Evolutionary conservation across 1,140 invertebrate genomes (phyloP).

Genomic region (Dolichoris vasculosae): DNA sequence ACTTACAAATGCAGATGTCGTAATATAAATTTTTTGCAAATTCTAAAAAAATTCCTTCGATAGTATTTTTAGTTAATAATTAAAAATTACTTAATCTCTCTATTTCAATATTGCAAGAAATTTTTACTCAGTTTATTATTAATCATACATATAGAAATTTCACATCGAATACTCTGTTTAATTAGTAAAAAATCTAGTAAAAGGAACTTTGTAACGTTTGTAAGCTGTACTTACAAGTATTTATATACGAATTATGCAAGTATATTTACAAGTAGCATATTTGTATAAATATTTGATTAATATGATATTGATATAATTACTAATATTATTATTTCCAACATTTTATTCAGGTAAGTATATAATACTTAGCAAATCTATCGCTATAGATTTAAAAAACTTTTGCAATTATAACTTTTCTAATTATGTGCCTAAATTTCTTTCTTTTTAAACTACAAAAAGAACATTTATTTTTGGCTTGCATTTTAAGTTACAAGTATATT

Average conservation of each 20-base stretch:
- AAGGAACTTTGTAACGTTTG: not conserved
- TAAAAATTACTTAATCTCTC: too few species aligned
- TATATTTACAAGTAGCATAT: too few species aligned
- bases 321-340: not conserved
- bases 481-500: not conserved
- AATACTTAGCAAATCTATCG: not conserved
- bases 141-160: not conserved
- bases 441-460: too few species aligned
- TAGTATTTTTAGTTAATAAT: too few species aligned
- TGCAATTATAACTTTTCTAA: too few species aligned
- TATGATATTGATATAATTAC: not conserved
- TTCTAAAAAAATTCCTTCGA: too few species aligned
- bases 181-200: not conserved
- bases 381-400: too few species aligned
- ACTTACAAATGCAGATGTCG: too few species aligned
- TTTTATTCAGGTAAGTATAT: not conserved
- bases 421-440: too few species aligned
- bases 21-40: too few species aligned
- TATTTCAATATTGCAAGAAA: not conserved
- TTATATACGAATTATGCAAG: not conserved
- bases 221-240: not conserved
- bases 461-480: too few species aligned
- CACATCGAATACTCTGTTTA: not conserved
- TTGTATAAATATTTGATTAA: not conserved
- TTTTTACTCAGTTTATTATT: not conserved